Base-by-base conservation (phyloP, 2,888 invertebrate genomes). In the Apamea anceps region DNA sequence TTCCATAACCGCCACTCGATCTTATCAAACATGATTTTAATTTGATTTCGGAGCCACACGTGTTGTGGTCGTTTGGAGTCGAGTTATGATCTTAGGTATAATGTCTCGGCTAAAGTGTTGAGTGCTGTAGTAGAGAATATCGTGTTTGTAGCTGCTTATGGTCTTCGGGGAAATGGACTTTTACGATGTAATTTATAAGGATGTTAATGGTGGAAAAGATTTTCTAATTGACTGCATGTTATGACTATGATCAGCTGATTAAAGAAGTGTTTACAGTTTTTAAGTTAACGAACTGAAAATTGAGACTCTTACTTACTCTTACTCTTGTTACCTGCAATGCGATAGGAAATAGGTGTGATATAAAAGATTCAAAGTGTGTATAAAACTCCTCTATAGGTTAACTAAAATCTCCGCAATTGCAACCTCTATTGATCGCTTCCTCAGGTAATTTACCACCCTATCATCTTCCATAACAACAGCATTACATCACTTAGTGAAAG, bases 21-120 rank as follows among this genome's bases (percentile, higher is more conserved):
- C 96, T 96, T 97, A 97, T 97, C 96, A 96, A 96, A 96, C 96
- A 96, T 96, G 96, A 96, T 96, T 97, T 97, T 96, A 97, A 97
- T 97, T 97, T 96, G 97, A 96, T 97, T 96, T 96, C 90, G 95
- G 95, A 96, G 91, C 96, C 96, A 96, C 96, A 96, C 96, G 96
- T 96, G 96, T 96, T 94, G 95, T 94, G 94, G 93, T 91, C 93
- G 94, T 94, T 96, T 93, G 91, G 90, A 85, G 72, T 90, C 94
- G 93, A 97, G 95, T 96, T 96, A 97, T 94, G 96, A 93, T 90
- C 88, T 93, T 95, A 94, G 95, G 94, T 94, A 95, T 93, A 90
- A 89, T 85, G 71, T 79, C 85, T 70, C 80, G 63, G 75, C 78
- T 75, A 77, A 87, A 75, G 77, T 80, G 85, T 79, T 85, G 85